These are phyloP conservation scores for Periplaneta americana DNA, from an alignment of 1,140 invertebrate genomes.

Conservation along the genomic window DNA sequence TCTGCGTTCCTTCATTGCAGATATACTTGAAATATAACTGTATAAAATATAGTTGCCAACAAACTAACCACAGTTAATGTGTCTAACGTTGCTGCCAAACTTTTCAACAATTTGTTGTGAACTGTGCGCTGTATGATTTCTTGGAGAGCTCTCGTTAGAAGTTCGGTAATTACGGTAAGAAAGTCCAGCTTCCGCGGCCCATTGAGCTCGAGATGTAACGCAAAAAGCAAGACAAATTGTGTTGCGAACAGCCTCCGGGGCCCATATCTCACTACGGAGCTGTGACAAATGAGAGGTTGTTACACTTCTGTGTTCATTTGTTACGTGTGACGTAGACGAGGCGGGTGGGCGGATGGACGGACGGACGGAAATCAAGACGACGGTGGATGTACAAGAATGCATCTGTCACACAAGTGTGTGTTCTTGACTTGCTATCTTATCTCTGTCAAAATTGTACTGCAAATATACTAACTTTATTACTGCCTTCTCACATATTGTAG, in stretches of 20 bases:
- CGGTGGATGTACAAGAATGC: background rate
- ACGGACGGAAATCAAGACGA: background rate
- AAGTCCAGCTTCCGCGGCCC: background rate
- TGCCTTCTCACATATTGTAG: no score
- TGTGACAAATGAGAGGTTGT: background rate
- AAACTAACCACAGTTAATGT: no score
- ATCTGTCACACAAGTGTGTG: background rate
- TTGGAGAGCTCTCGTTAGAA: no score
- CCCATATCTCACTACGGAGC: background rate
- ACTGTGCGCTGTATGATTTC: no score
- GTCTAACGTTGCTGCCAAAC: no score
- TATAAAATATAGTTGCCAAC: no score
- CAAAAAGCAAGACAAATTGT: background rate
- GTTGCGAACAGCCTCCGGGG: background rate
- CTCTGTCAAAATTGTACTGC: no score
- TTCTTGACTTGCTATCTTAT: background rate
- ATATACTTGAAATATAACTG: no score
- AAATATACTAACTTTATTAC: no score
- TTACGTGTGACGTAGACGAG: background rate
- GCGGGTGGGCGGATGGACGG: no score
- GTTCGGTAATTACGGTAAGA: background rate
- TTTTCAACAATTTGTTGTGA: no score
- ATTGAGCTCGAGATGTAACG: background rate
- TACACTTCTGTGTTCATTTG: background rate
- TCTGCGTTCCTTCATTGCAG: no score